Base-by-base conservation (phyloP, 1,140 invertebrate species). In the Lycorma delicatula region DNA sequence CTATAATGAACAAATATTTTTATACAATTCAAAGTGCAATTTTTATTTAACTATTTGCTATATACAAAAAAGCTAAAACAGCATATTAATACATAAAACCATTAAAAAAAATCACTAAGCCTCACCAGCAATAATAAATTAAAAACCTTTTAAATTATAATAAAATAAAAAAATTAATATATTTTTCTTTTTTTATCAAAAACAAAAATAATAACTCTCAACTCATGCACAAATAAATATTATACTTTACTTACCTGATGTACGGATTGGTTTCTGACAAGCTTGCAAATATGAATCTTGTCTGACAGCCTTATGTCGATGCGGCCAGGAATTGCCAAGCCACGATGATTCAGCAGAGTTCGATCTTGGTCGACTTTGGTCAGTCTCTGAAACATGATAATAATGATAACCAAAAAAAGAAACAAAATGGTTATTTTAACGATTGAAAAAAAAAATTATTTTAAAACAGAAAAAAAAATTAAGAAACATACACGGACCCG, bases 241-340 rank as follows among this genome's bases (percentile, higher is more conserved):
- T n/a, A n/a, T n/a, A 34, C 31, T 34, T 9, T 41, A 41, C 41
- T 66, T 60, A 74, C 70, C 68, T 52, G 59, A 11, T 28, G 31
- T 50, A 25, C 48, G 31, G 16, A 60, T 48, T 12, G 72, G 64
- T 57, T 70, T 68, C 66, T 68, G 58, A 71, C 72, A 65, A 58
- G 74, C 74, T 50, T 74, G 70, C 27, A 76, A 65, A 67, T 77
- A 76, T 26, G 74, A 76, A 61, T 75, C 73, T 54, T 77, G 75
- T 60, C 74, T 68, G 11, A 67, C 65, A 22, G 72, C 71, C 60
- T 74, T 73, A 51, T 70, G 72, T 49, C 72, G 68, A 38, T 70
- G 68, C 29, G 56, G 55, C 18, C 44, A 51, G 13, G 48, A 26
- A n/a, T 44, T 47, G 1, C 20, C 47, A 7, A 51, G 22, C 48